Percentiles rank a stretch among this genome's conserved stretches.
Evolutionary conservation across 1,140 invertebrate species (phyloP).

Genomic region (Caenorhabditis tropicalis): DNA sequence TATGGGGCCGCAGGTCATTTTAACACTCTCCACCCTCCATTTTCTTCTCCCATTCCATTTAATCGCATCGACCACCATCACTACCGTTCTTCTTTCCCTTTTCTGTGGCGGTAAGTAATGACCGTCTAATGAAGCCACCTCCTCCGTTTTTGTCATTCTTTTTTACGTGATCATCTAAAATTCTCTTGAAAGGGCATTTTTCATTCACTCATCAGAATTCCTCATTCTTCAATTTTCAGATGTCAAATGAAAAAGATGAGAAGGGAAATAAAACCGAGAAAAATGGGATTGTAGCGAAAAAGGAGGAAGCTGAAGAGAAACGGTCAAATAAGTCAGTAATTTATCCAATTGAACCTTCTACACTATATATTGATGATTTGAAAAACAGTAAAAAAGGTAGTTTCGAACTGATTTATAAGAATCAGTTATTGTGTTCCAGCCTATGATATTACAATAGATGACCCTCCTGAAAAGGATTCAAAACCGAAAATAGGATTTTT

Average conservation of each 20-base stretch:
- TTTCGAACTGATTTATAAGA: background rate
- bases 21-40: conserved; percentile 31
- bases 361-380: conserved; percentile 17
- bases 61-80: background rate
- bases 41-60: conserved; percentile 5
- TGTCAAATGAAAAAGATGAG: conserved; percentile 9
- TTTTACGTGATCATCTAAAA: background rate
- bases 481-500: conserved; percentile 32
- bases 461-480: background rate
- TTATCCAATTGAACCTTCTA: background rate
- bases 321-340: background rate
- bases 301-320: background rate
- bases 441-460: conserved; percentile 1
- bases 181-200: background rate
- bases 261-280: background rate
- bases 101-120: background rate
- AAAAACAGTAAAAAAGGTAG: conserved; percentile 28
- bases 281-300: background rate
- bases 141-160: background rate
- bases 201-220: background rate
- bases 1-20: conserved; percentile 21
- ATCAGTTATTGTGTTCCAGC: background rate
- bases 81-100: background rate
- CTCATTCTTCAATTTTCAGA: background rate
- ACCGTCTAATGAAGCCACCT: conserved; percentile 20